Base-by-base conservation (phyloP, 2,113 vertebrate species). In the Limanda limanda region DNA sequence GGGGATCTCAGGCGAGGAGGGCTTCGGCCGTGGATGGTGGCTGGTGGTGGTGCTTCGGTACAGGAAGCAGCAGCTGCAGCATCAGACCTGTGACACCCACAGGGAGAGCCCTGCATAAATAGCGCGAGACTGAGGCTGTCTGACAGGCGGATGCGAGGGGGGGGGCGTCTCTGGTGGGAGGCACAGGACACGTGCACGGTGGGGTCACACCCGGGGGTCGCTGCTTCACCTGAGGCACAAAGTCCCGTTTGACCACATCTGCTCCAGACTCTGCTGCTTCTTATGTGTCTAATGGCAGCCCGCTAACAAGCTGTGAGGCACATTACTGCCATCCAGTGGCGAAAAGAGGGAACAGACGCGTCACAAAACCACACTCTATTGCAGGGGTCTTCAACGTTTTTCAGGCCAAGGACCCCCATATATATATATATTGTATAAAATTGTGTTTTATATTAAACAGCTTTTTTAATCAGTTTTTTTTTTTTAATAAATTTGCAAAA, bases 31-130 rank as follows among this genome's bases (percentile, higher is more conserved):
- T 21, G 72, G 54, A 25, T 66, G 83, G 60, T 52, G 27, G 59
- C 15, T 45, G 37, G 37, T 23, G 37, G 37, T 23, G 87, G 71
- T 76, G 76, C 72, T 78, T 90, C 66, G 57, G 81, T 87, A 86
- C 89, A 93, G 92, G 92, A 93, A 93, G 87, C 84, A 84, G 87
- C 86, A 85, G 86, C 88, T 77, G 84, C 83, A 82, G 82, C 72
- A 80, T 75, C 79, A 85, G 72, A 90, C 78, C 88, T 75, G 77
- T 85, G 77, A 82, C 81, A 84, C 72, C 83, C 81, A 87, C 79
- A 51, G 73, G 58, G 78, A 90, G 64, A 86, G 68, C 59, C 51
- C 65, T 20, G 58, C 68, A 79, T 58, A 82, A 86, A 74, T 82
- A 88, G 48, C 90, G 84, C 88, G 82, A 89, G 82, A 88, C 45